Percentiles rank a stretch among this genome's conserved stretches.
phyloP scores from a whole-genome alignment of 2,797 vertebrate species.

The Austrolebias charrua region DNA sequence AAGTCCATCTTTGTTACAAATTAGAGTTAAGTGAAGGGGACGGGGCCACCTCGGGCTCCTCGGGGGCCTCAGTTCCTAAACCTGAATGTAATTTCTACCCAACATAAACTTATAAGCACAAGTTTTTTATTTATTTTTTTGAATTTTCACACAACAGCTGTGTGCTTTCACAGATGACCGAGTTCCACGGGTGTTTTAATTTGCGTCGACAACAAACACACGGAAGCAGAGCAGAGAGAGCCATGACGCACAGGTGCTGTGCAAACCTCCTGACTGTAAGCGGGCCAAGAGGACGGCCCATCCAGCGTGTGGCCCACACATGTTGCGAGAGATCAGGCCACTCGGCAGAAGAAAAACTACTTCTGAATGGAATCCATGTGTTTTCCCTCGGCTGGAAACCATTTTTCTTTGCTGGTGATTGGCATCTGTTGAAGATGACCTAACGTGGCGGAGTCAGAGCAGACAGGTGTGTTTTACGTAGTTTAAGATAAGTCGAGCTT shows the following conservation, averaged over 20 bases:
- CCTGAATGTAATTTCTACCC: slow-evolving; percentile 24
- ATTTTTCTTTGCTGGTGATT: slow-evolving; percentile 50
- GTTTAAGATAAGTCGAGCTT: slow-evolving; percentile 2
- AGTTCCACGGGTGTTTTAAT: slow-evolving; percentile 37
- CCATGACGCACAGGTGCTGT: slow-evolving; percentile 49
- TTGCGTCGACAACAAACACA: slow-evolving; percentile 24
- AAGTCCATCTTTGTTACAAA: slow-evolving; percentile 26
- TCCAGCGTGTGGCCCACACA: slow-evolving; percentile 68
- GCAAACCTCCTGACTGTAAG: slow-evolving; percentile 58
- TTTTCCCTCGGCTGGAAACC: slow-evolving; percentile 44
- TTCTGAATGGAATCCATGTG: slow-evolving; percentile 51
- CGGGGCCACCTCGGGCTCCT: slow-evolving; percentile 31
- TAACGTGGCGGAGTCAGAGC: slow-evolving; percentile 23
- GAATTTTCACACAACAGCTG: slow-evolving; percentile 54
- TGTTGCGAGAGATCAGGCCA: slow-evolving; percentile 52
- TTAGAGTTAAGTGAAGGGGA: slow-evolving; percentile 34
- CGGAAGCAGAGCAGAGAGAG: slow-evolving; percentile 13
- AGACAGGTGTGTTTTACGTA: slow-evolving; percentile 30
- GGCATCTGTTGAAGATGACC: slow-evolving; percentile 34
- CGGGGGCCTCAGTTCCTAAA: slow-evolving; percentile 18
- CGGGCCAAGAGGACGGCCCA: slow-evolving; percentile 70
- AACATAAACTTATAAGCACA: slow-evolving; percentile 6
- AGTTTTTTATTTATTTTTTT: slow-evolving; percentile 13
- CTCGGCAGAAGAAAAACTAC: slow-evolving; percentile 23
- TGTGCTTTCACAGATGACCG: slow-evolving; percentile 50